These are phyloP conservation scores for Ivindomyrus marchei DNA, from an alignment of 2,113 vertebrate species.

Conservation along the genomic window DNA sequence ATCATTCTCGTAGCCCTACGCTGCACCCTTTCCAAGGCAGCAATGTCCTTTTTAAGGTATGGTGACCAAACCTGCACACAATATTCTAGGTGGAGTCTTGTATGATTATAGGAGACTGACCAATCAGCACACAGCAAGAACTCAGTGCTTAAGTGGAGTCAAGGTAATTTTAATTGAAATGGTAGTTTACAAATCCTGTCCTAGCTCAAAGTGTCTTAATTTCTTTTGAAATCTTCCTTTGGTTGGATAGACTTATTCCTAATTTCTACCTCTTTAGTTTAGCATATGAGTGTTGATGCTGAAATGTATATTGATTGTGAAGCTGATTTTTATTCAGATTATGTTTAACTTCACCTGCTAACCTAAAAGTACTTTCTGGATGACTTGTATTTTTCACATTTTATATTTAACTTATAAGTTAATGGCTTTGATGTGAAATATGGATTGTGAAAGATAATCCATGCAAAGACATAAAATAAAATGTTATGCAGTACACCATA, in stretches of 20 bases:
- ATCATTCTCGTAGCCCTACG: too few relatives aligned
- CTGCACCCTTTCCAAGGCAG: too few relatives aligned
- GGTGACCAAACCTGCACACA: too few relatives aligned
- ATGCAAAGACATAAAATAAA: conserved; percentile 19
- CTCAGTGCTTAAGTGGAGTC: neutral
- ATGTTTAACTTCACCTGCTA: neutral
- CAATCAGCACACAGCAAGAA: neutral
- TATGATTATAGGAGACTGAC: neutral
- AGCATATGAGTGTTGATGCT: neutral
- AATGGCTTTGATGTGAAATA: conserved; percentile 28
- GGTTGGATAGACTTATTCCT: neutral
- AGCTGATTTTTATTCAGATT: neutral
- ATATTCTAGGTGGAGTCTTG: neutral
- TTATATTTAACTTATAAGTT: neutral
- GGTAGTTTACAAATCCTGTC: neutral
- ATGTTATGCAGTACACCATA: conserved; percentile 8
- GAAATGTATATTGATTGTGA: neutral
- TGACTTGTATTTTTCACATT: neutral
- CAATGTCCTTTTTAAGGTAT: too few relatives aligned
- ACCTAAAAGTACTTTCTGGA: neutral
- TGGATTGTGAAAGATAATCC: neutral
- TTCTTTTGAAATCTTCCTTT: conserved; percentile 32
- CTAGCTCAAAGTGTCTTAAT: conserved; percentile 19
- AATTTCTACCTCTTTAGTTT: neutral
- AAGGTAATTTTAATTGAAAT: neutral